Base-by-base conservation (phyloP, 2,113 vertebrate species). In the Serilophus lunatus region DNA sequence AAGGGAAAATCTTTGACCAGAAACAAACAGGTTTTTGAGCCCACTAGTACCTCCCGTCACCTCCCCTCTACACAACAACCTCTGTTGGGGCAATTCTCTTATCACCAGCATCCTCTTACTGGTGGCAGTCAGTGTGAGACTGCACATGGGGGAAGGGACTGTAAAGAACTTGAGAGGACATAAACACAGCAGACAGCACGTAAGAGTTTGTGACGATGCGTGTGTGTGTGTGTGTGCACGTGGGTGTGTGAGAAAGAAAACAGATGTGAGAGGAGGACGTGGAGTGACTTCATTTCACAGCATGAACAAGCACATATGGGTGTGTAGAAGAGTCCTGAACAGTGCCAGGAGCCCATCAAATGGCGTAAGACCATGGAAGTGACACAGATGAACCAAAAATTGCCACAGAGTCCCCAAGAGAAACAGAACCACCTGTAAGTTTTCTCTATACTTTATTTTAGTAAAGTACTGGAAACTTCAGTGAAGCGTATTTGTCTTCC, bases 321-420 rank as follows among this genome's bases (percentile, higher is more conserved):
- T 13, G 33, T 0, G 1, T 2, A 36, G 49, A 59, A 59, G 68
- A 66, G 33, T n/a, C 38, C 18, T 0, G 35, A 45, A 36, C 38
- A 45, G 25, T 8, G 4, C 45, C 80, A 86, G 68, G 38, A 86
- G 29, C 38, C 40, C 75, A 45, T n/a, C 22, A 61, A 31, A 23
- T 11, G 35, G 10, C 0, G 0, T 50, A 31, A 69, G 74, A 61
- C 20, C 3, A 61, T 38, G 29, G 56, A 92, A 54, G 50, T 31
- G 56, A 54, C 29, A 47, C 19, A 59, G 35, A 36, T 2, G 6
- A 88, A 90, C 12, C 60, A 74, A 85, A 82, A 80, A 63, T 45
- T 56, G 57, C 6, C 2, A 36, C 9, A 54, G 12, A 90, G 8
- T 6, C 42, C 47, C 38, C 10, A 29, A 78, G 68, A 49, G 66